Base-by-base conservation (phyloP, 2,888 invertebrate species). In the Dryomyza anilis region DNA sequence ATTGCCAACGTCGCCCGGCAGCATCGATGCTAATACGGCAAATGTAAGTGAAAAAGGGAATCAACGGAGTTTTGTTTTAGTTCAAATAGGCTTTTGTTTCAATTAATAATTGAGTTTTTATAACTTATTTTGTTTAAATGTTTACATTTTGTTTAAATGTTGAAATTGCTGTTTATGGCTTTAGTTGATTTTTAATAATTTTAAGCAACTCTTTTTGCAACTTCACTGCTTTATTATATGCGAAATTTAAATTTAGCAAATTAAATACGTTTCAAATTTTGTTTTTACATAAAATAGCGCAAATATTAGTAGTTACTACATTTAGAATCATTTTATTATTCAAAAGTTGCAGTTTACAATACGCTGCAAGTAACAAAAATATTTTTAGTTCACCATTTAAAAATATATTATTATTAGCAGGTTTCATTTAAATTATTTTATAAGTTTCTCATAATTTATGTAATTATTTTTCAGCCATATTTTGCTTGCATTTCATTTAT, bases 21-120 rank as follows among this genome's bases (percentile, higher is more conserved):
- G 82, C 63, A 73, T 86, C 67, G 85, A 85, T 75, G 77, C 84
- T 25, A 81, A 82, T 73, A 85, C 85, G 43, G 78, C 85, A 70
- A 84, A 84, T 76, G 85, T 85, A 74, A 86, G 86, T 81, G 85
- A 1, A 36, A 25, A 19, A 12, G 25, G 16, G 6, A 25, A 8
- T 19, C 14, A 10, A 21, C 6, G 14, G 14, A 12, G 25, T 48
- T 29, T 7, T 46, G 58, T 53, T 52, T 25, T 58, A 16, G 25
- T 52, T 61, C 56, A 64, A 65, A 65, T 65, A 52, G 23, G 36
- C 55, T 67, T 43, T 65, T 65, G 48, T 45, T 56, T 61, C 27
- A 14, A 65, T 63, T 57, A 52, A n/a, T n/a, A n/a, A n/a, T n/a
- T n/a, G n/a, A n/a, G n/a, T n/a, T n/a, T n/a, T n/a, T n/a, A n/a